Percentiles rank a stretch among this genome's conserved stretches.
Evolutionary conservation across 2,113 vertebrate genomes (phyloP).

Genomic region (Leuciscus idus): DNA sequence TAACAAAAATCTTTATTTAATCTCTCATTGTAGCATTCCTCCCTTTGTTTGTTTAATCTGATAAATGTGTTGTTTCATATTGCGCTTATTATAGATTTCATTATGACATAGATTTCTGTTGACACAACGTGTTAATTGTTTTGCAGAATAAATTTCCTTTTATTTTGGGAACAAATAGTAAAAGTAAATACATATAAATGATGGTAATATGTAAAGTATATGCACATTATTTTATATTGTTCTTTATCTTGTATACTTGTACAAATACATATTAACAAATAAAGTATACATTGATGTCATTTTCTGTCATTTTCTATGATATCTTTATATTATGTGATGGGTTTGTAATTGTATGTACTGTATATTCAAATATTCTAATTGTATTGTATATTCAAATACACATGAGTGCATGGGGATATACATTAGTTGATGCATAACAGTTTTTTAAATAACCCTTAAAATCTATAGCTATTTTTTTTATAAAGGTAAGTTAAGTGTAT

Average conservation of each 20-base stretch:
- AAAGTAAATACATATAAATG: not conserved
- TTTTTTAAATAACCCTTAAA: no score
- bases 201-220: conserved; percentile 19
- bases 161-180: conserved; percentile 38
- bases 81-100: not conserved
- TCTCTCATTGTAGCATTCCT: not conserved
- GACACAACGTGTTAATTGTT: not conserved
- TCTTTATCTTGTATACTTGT: conserved; percentile 53
- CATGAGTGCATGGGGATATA: no score
- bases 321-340: not conserved
- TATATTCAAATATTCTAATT: no score
- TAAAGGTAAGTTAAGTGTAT: no score
- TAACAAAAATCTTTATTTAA: not conserved
- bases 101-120: not conserved
- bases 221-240: conserved; percentile 18
- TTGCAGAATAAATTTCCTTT: conserved; percentile 1
- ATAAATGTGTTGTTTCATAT: not conserved
- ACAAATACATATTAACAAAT: conserved; percentile 53
- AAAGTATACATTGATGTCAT: conserved; percentile 33
- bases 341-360: not conserved
- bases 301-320: not conserved
- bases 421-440: no score
- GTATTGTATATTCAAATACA: no score
- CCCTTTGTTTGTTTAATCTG: not conserved
- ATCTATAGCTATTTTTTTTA: no score